These are phyloP conservation scores for Dasypolia templi DNA, from an alignment of 2,888 invertebrate species.

Conservation along the genomic window DNA sequence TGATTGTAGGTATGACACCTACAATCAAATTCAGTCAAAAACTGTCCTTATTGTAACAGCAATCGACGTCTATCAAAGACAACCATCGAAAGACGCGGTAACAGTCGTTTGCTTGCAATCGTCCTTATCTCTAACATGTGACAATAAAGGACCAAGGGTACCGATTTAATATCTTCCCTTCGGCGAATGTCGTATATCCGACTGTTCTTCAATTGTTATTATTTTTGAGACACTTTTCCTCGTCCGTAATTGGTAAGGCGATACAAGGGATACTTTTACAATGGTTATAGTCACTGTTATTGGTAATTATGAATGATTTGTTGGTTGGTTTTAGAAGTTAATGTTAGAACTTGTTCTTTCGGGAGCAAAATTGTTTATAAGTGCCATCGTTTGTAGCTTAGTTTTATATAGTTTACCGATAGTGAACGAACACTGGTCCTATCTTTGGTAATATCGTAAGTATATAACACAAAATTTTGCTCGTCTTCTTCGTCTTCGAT, in stretches of 20 bases:
- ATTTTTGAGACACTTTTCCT: conserved; percentile 58
- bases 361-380: conserved; percentile 30
- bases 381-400: conserved; percentile 17
- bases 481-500: too few species aligned
- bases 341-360: conserved; percentile 31
- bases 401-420: conserved; percentile 5
- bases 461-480: too few species aligned
- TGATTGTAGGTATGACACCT: too few species aligned
- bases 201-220: conserved; percentile 57
- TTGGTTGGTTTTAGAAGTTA: conserved; percentile 28
- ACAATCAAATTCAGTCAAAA: neutral
- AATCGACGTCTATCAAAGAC: neutral
- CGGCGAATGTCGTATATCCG: conserved; percentile 53
- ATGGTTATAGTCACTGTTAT: conserved; percentile 35
- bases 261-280: conserved; percentile 44
- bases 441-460: neutral
- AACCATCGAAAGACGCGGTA: neutral
- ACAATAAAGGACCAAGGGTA: conserved; percentile 54
- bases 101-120: neutral
- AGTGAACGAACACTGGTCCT: neutral
- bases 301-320: conserved; percentile 58
- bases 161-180: conserved; percentile 61
- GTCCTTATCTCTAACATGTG: conserved; percentile 44
- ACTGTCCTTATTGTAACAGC: too few species aligned
- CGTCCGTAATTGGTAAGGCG: conserved; percentile 56